Conservation (phyloP, 2,888 invertebrate genomes). For the Myopa testacea region DNA sequence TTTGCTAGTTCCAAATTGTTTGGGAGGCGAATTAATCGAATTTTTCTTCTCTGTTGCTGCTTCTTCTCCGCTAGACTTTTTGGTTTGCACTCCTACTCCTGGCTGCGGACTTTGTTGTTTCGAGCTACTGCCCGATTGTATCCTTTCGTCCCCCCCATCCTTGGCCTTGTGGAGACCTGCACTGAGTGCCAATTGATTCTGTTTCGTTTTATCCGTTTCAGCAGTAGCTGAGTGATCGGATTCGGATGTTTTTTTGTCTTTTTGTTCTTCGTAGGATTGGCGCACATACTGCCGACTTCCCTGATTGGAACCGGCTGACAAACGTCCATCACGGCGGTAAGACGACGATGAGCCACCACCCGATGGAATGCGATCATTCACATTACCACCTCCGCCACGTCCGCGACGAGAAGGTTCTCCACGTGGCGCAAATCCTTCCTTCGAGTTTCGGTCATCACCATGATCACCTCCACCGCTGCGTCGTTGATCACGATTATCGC, state of each 20-base stretch:
- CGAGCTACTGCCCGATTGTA: slow-evolving; percentile 37
- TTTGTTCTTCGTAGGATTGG: slow-evolving; percentile 59
- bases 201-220: slow-evolving; percentile 76
- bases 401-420: slow-evolving; percentile 92
- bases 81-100: slow-evolving; percentile 42
- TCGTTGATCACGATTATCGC: slow-evolving; percentile 32
- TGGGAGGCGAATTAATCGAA: slow-evolving; percentile 51
- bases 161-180: slow-evolving; percentile 72
- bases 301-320: slow-evolving; percentile 22
- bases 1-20: slow-evolving; percentile 52
- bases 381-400: slow-evolving; percentile 74
- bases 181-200: slow-evolving; percentile 75
- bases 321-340: slow-evolving; percentile 60
- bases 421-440: slow-evolving; percentile 84
- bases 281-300: slow-evolving; percentile 55
- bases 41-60: slow-evolving; percentile 46
- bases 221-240: slow-evolving; percentile 57
- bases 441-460: slow-evolving; percentile 53
- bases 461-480: slow-evolving; percentile 49
- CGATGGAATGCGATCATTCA: slow-evolving; percentile 68
- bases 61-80: slow-evolving; percentile 46
- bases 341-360: slow-evolving; percentile 57
- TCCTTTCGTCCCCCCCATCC: slow-evolving; percentile 49
- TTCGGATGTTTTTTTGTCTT: slow-evolving; percentile 54
- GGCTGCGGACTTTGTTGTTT: slow-evolving; percentile 56